Percentiles rank a stretch among this genome's conserved stretches.
phyloP scores from a whole-genome alignment of 2,797 vertebrate genomes.

The Pipistrellus pygmaeus region DNA sequence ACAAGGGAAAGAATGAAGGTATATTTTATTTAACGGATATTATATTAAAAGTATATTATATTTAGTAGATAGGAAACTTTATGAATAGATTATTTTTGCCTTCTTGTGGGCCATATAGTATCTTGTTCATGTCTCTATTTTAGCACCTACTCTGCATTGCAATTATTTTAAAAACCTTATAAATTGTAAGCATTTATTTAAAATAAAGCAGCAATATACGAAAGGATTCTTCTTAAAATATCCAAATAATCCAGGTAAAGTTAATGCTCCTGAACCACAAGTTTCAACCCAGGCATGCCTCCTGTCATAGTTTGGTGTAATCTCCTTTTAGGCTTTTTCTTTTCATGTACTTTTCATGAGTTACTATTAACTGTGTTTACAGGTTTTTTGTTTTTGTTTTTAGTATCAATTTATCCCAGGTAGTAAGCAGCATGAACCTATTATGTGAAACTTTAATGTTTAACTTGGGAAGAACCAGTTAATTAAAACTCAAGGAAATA shows the following conservation, averaged over 20 bases:
- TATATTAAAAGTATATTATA: not conserved
- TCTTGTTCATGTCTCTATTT: not conserved
- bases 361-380: not conserved
- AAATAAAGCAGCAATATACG: not conserved
- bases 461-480: constrained; percentile 57
- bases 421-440: constrained; percentile 10
- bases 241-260: not conserved
- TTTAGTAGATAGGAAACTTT: not conserved
- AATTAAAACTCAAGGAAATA: constrained; percentile 60
- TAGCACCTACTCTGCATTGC: not conserved
- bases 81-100: not conserved
- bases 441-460: constrained; percentile 69
- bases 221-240: constrained; percentile 11
- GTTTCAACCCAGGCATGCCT: not conserved
- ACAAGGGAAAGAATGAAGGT: not conserved
- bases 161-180: not conserved
- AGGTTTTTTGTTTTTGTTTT: not conserved
- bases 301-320: not conserved
- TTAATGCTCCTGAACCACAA: not conserved
- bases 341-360: not conserved
- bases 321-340: not conserved
- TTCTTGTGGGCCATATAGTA: not conserved
- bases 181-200: not conserved
- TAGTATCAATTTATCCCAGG: not conserved
- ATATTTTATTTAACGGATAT: not conserved